Evolutionary conservation across 35 echinoderm and acorn worm genomes (phyloP), one percentile per base, ranked within the genome.

Genomic region (Apostichopus japonicus): DNA sequence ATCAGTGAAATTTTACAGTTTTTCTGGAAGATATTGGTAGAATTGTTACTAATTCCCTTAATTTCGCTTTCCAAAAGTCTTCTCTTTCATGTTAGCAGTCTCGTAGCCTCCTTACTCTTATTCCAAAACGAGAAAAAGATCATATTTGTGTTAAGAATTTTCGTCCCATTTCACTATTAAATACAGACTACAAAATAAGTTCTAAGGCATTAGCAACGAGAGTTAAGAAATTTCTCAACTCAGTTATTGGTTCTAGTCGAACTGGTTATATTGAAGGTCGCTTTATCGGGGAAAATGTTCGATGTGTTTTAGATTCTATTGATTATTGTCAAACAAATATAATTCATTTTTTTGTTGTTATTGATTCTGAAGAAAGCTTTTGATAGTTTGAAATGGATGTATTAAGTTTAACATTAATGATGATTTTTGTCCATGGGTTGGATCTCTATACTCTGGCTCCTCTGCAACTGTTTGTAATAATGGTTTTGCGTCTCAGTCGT

Each of bases 31-130:
- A 87, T 2, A 70, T 87, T 87, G 84, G 57, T 63, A 44, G n/a
- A 2, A 63, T 70, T 8, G 84, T 63, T 67, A 87, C 84, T 67
- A 23, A 87, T 65, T 87, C 84, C 17, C 55, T 13, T 63, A 87
- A 87, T 65, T 87, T 65, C 61, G 84, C 84, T 7, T 87, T 87
- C 61, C 84, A 87, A 87, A 23, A 27, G 23, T 9, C 55, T 87
- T 65, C 84, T 6, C 84, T 87, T 67, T 63, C 84, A 24, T 23
- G 84, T 59, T 53, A 87, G 25, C 54, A 87, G 8, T 87, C 56
- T 87, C 25, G 25, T 25, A 6, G 84, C 61, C 24, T 87, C 62
- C 62, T 87, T 84, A 84, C 23, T 19, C 55, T 84, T 1, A 25
- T 52, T 51, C 16, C 80, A 17, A 54, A 84, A 84, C 8, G 22